phyloP scores from a whole-genome alignment of 1,140 invertebrate genomes.

The Dysdera silvatica region DNA sequence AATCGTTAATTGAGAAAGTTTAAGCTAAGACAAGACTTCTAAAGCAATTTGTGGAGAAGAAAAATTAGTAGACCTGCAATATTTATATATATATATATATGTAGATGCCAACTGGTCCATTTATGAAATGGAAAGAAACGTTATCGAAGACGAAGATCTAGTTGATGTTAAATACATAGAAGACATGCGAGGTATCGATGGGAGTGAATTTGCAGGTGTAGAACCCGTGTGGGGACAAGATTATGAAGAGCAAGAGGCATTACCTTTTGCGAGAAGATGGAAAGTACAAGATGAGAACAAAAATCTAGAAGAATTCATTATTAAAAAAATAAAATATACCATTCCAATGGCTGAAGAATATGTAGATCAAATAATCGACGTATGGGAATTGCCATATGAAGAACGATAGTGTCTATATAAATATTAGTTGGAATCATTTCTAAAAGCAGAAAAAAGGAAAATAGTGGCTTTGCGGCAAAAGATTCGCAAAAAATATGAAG shows the following conservation, averaged over 20 bases:
- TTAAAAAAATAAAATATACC: neutral
- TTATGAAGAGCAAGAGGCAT: neutral
- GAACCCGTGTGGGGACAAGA: neutral
- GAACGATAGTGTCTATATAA: conserved; percentile 11
- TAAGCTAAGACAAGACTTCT: too few relatives aligned
- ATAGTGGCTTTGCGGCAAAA: neutral
- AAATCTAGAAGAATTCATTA: neutral
- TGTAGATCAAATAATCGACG: neutral
- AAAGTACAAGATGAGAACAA: too few relatives aligned
- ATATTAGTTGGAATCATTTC: conserved; percentile 2
- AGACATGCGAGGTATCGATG: conserved; percentile 1
- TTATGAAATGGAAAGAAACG: neutral
- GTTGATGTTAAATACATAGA: conserved; percentile 14
- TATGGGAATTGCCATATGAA: neutral
- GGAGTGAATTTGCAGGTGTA: conserved; percentile 1
- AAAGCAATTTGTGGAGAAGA: too few relatives aligned
- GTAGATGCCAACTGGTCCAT: too few relatives aligned
- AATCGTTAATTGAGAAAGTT: too few relatives aligned
- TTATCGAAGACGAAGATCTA: neutral
- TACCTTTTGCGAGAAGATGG: neutral
- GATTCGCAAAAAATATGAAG: neutral
- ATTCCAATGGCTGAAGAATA: conserved; percentile 1
- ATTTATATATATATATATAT: too few relatives aligned
- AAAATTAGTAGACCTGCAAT: too few relatives aligned
- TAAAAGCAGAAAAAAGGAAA: neutral